Conservation (phyloP, 2,888 invertebrate genomes). For the Patella caerulea region DNA sequence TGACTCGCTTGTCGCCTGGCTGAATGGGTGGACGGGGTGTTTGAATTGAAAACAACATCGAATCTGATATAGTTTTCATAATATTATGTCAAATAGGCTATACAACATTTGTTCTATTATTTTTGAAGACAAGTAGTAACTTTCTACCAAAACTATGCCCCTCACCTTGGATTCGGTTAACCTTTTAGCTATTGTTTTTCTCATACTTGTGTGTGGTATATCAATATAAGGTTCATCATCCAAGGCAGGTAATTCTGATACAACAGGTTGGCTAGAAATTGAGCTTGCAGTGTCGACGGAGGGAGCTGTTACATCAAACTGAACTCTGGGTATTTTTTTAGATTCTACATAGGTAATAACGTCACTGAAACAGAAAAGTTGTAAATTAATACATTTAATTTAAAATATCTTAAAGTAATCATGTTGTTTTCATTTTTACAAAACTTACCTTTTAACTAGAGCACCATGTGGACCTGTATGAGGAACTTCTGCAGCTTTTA, state of each 20-base stretch:
- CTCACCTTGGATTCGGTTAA: slow-evolving; percentile 77
- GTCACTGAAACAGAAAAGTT: slow-evolving; percentile 53
- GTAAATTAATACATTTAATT: too few species aligned
- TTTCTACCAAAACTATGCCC: slow-evolving; percentile 4
- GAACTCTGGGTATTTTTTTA: slow-evolving; percentile 53
- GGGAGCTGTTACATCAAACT: slow-evolving; percentile 22
- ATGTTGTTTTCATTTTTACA: background rate
- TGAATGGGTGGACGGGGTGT: too few species aligned
- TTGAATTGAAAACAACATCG: too few species aligned
- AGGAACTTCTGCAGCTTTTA: slow-evolving; percentile 72
- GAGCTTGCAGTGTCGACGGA: slow-evolving; percentile 8
- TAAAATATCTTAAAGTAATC: background rate
- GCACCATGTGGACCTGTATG: slow-evolving; percentile 77
- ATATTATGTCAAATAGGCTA: too few species aligned
- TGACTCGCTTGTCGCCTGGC: too few species aligned
- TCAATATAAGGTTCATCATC: slow-evolving; percentile 71
- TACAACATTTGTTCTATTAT: too few species aligned
- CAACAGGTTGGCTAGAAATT: background rate
- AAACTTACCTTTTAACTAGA: slow-evolving; percentile 77
- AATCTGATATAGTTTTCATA: too few species aligned
- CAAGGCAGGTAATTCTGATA: slow-evolving; percentile 11
- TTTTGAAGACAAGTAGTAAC: slow-evolving; percentile 4
- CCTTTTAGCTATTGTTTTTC: slow-evolving; percentile 78
- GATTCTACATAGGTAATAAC: slow-evolving; percentile 56
- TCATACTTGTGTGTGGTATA: slow-evolving; percentile 76